Evolutionary conservation across 2,113 vertebrate species (phyloP).

Genomic region (Carassius gibelio): DNA sequence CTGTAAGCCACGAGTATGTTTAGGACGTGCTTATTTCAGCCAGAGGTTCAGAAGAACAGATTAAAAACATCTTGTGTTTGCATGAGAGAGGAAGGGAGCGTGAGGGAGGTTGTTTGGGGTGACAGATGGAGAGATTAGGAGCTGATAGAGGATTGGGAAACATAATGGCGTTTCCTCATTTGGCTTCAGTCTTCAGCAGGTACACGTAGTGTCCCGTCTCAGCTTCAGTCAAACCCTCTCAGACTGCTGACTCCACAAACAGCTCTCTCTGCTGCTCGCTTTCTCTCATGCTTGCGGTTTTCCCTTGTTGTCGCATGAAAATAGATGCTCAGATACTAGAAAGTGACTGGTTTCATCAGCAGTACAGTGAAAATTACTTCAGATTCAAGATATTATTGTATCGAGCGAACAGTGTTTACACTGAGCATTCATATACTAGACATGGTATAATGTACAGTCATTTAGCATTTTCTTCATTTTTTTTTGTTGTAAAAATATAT

Average conservation of each 20-base stretch:
- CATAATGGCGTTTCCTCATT: slow-evolving; percentile 14
- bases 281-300: background rate
- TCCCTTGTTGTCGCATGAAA: background rate
- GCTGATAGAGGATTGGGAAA: slow-evolving; percentile 23
- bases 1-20: background rate
- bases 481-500: too few relatives aligned
- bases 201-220: background rate
- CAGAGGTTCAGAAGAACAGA: background rate
- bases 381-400: background rate
- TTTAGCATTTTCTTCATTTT: too few relatives aligned
- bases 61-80: background rate
- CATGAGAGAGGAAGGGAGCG: background rate
- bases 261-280: background rate
- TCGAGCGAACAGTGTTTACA: background rate
- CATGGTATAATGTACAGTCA: background rate
- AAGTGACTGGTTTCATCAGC: background rate
- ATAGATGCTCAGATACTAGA: background rate
- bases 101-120: slow-evolving; percentile 16
- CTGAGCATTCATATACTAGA: background rate
- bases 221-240: background rate
- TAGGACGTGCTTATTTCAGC: background rate
- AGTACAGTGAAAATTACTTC: background rate
- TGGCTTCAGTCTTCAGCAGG: slow-evolving; percentile 36
- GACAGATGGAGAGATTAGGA: slow-evolving; percentile 58
- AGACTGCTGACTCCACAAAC: slow-evolving; percentile 37